Conservation (phyloP, 1,140 invertebrate species). For the Ephestia elutella region DNA sequence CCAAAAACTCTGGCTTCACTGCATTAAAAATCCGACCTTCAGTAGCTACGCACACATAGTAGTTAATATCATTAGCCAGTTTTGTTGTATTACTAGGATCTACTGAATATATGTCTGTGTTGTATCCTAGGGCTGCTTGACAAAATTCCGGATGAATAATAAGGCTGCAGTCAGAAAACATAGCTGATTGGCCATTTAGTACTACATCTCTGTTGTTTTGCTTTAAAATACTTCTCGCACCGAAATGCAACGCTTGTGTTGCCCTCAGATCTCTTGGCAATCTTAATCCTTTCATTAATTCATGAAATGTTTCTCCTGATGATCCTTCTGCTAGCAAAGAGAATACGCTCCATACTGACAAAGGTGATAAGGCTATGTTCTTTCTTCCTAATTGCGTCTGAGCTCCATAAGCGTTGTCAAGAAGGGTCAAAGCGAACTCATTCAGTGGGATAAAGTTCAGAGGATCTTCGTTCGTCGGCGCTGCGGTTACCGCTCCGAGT, state of each 20-base stretch:
- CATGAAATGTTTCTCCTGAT: slow-evolving; percentile 62
- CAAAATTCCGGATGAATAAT: slow-evolving; percentile 60
- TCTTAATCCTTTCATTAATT: slow-evolving; percentile 60
- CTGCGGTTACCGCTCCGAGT: slow-evolving; percentile 33
- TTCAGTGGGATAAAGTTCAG: slow-evolving; percentile 47
- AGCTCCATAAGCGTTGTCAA: slow-evolving; percentile 50
- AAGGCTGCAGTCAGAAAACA: slow-evolving; percentile 46
- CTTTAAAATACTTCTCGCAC: slow-evolving; percentile 37
- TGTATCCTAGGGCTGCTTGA: slow-evolving; percentile 46
- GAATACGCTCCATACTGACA: slow-evolving; percentile 72
- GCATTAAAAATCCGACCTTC: slow-evolving; percentile 50
- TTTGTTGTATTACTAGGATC: slow-evolving; percentile 51
- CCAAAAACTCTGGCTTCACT: slow-evolving; percentile 51
- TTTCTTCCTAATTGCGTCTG: slow-evolving; percentile 53
- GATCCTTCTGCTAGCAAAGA: slow-evolving; percentile 72
- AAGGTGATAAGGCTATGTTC: slow-evolving; percentile 64
- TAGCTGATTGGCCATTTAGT: slow-evolving; percentile 44
- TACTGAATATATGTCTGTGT: slow-evolving; percentile 47
- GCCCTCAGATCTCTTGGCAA: slow-evolving; percentile 52
- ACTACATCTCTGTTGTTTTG: slow-evolving; percentile 37
- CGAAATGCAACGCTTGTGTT: slow-evolving; percentile 50
- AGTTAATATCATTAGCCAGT: slow-evolving; percentile 57
- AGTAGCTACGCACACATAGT: slow-evolving; percentile 55
- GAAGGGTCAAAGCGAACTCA: slow-evolving; percentile 48
- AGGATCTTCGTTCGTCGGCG: slow-evolving; percentile 27